phyloP scores from a whole-genome alignment of 2,888 invertebrate genomes.

The Lamellibrachia satsuma region DNA sequence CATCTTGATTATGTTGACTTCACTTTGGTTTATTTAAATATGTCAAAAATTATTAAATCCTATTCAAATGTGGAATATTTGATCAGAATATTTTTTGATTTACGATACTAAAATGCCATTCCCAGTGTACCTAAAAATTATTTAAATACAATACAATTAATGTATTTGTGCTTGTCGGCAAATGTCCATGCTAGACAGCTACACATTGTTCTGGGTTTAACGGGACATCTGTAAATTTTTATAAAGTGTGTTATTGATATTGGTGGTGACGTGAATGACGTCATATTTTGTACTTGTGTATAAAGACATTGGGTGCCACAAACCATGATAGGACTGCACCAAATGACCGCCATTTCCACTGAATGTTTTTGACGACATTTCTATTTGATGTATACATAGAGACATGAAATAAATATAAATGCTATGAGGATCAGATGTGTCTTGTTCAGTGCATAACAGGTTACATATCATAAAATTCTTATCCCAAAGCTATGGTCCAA shows the following conservation, averaged over 20 bases:
- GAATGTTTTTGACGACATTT: neutral
- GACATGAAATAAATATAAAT: conserved; percentile 1
- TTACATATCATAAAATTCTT: neutral
- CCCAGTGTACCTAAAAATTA: neutral
- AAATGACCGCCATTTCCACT: conserved; percentile 11
- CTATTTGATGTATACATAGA: conserved; percentile 17
- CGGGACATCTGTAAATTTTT: neutral
- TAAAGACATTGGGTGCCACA: neutral
- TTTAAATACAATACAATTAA: neutral
- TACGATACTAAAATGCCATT: neutral
- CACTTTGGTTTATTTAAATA: neutral
- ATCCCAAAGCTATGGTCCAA: too few relatives aligned
- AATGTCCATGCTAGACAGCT: neutral
- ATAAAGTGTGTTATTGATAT: conserved; percentile 7
- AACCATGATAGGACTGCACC: neutral
- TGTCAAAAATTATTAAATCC: neutral
- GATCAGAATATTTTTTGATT: neutral
- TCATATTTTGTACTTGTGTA: conserved; percentile 12
- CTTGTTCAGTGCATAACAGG: neutral
- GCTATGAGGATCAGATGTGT: neutral
- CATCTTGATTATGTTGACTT: neutral
- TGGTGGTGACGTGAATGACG: neutral
- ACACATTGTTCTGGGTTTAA: neutral
- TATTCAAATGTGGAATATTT: neutral
- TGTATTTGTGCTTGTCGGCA: neutral